phyloP scores from a whole-genome alignment of 2,888 invertebrate species.

The Pheosia gnoma region DNA sequence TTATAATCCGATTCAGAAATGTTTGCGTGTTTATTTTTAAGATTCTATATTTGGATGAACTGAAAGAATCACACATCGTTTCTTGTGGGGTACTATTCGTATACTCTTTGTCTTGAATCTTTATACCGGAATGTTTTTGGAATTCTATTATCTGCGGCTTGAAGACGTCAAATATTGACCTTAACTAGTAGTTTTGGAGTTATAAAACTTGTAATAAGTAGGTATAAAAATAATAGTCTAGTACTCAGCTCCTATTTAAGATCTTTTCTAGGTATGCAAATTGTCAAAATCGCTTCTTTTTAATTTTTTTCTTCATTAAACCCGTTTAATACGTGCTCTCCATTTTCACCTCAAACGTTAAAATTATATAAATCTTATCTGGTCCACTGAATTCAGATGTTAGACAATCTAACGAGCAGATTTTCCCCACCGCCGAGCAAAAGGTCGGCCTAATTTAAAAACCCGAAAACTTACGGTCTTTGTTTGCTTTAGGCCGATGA shows the following conservation, averaged over 20 bases:
- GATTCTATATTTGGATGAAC: neutral
- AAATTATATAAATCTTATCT: conserved; percentile 2
- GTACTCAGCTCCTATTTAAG: too few relatives aligned
- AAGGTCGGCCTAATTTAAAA: conserved; percentile 7
- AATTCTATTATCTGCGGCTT: too few relatives aligned
- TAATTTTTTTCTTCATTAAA: neutral
- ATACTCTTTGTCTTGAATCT: neutral
- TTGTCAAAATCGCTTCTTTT: too few relatives aligned
- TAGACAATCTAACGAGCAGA: conserved; percentile 2
- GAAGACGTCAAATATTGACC: too few relatives aligned
- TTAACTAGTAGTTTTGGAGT: too few relatives aligned
- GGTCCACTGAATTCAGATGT: conserved; percentile 1
- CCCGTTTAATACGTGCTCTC: neutral
- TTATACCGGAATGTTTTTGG: too few relatives aligned
- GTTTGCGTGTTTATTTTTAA: neutral
- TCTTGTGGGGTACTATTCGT: neutral
- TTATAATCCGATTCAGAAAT: neutral
- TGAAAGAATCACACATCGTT: too few relatives aligned
- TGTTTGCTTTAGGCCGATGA: conserved; percentile 2
- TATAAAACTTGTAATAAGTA: too few relatives aligned
- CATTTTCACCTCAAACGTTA: neutral
- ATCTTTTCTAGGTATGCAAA: too few relatives aligned
- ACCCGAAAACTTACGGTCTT: neutral
- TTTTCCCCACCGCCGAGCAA: conserved; percentile 3
- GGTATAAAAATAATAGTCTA: too few relatives aligned